Evolutionary conservation across 2,113 vertebrate genomes (phyloP).

Genomic region (Nycticorax nycticorax): DNA sequence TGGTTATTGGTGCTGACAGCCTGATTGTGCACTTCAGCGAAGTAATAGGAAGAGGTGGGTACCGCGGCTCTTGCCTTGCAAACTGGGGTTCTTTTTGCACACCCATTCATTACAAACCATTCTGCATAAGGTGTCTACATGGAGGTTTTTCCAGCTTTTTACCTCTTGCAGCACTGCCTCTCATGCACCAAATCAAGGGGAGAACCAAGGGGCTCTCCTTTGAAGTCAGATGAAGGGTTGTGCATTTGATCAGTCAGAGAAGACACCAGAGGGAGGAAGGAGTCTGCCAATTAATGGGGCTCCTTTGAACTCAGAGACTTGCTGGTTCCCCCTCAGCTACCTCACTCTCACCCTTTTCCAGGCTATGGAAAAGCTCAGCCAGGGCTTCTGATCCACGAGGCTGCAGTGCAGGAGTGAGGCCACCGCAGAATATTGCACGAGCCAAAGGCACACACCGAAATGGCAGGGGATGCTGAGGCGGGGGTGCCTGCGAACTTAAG

Average conservation of each 20-base stretch:
- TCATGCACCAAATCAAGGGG: background rate
- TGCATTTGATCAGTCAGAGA: background rate
- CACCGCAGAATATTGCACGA: rapidly evolving
- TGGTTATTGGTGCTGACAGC: slow-evolving; percentile 90
- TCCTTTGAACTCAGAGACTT: background rate
- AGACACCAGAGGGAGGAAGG: background rate
- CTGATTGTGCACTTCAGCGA: slow-evolving; percentile 92
- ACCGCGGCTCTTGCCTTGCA: background rate
- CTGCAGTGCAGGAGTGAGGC: background rate
- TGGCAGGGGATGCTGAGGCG: rapidly evolving
- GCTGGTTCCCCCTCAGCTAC: background rate
- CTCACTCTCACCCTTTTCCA: background rate
- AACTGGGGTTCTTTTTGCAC: background rate
- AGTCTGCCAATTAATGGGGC: background rate
- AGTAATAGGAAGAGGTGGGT: slow-evolving; percentile 96
- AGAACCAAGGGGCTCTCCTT: background rate
- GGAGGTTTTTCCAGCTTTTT: background rate
- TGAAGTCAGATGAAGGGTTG: background rate
- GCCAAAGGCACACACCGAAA: background rate
- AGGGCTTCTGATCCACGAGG: background rate
- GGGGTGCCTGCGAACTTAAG: background rate
- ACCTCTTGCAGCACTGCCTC: background rate
- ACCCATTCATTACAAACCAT: background rate
- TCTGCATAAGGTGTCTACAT: background rate
- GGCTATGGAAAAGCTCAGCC: background rate